phyloP scores from a whole-genome alignment of 35 echinoderm and acorn worm species.

The Antedon bifida region DNA sequence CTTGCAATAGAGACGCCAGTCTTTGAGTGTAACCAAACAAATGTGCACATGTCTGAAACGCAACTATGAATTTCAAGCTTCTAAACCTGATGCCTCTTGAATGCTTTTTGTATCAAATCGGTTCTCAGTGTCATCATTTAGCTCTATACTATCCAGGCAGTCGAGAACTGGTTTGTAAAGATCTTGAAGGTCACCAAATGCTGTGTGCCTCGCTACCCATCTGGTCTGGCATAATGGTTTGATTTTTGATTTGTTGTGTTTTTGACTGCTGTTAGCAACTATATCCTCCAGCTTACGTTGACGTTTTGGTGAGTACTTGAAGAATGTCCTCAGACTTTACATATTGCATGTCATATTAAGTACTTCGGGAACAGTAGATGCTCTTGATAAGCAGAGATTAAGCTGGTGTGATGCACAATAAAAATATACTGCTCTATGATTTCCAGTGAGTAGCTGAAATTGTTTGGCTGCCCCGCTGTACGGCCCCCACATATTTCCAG shows the following conservation, averaged over 20 bases:
- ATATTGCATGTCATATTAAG: constrained; percentile 11
- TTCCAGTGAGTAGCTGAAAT: background rate
- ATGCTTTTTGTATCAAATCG: constrained; percentile 10
- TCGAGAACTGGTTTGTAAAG: constrained; percentile 7
- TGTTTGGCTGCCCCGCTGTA: constrained; percentile 5
- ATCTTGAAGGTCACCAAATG: constrained; percentile 17
- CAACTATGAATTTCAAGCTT: constrained; percentile 1
- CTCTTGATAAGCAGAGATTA: constrained; percentile 22
- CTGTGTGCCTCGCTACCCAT: constrained; percentile 48
- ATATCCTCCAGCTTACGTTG: constrained; percentile 13
- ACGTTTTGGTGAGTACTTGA: constrained; percentile 33
- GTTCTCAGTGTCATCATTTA: background rate
- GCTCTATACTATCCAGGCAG: constrained; percentile 1
- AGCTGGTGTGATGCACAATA: constrained; percentile 42
- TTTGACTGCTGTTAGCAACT: background rate
- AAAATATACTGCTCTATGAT: constrained; percentile 25
- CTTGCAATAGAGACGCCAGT: constrained; percentile 2
- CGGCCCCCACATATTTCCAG: constrained; percentile 24
- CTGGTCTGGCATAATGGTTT: constrained; percentile 29
- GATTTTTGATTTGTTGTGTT: constrained; percentile 4
- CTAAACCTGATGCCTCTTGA: background rate
- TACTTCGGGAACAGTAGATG: constrained; percentile 24
- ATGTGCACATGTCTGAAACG: background rate
- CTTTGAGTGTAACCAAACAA: constrained; percentile 4
- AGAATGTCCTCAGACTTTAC: constrained; percentile 15